Base-by-base conservation (phyloP, 2,797 vertebrate species). In the Pelochelys cantorii region DNA sequence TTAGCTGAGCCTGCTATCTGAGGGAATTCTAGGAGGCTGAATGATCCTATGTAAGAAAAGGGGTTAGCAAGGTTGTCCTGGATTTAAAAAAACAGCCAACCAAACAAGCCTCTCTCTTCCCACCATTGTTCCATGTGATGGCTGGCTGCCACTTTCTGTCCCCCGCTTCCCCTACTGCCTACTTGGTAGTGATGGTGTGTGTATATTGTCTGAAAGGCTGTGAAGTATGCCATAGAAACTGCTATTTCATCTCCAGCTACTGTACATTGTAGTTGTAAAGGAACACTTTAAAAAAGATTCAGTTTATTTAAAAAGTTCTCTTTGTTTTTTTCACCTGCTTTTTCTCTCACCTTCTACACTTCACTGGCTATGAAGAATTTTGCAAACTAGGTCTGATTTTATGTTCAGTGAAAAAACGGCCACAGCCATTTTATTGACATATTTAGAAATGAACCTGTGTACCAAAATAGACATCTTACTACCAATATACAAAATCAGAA, bases 61-160 rank as follows among this genome's bases (percentile, higher is more conserved):
- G 42, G 11, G 34, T 81, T 11, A 48, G 27, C 27, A 37, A 71
- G 4, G 1, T 0, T 83, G 3, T 57, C 11, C 31, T 84, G 4
- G 79, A 3, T 3, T 14, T 15, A 27, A 48, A 48, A 48, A 48
- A 48, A 56, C 31, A 93, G 82, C 65, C 27, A 84, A 77, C 25
- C 14, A 27, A 84, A 74, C 15, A 42, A 48, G 29, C 52, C 3
- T 0, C 0, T 13, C 84, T 88, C 75, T 59, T 79, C 37, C 11
- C 79, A 1, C 11, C n/a, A 5, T 18, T 60, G 25, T 0, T 0
- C 57, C 22, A 81, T 10, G 31, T 56, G 48, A 25, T 27, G 74
- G 23, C 42, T 52, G 42, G 13, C 42, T 17, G 4, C 42, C 25
- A 27, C 52, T 77, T 23, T 14, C 74, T 4, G 42, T 48, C 2